A percentile compares a stretch with the other conserved stretches of the same genome.
These are phyloP conservation scores for Dicerorhinus sumatrensis DNA, from an alignment of 2,113 vertebrate species.

Conservation along the genomic window DNA sequence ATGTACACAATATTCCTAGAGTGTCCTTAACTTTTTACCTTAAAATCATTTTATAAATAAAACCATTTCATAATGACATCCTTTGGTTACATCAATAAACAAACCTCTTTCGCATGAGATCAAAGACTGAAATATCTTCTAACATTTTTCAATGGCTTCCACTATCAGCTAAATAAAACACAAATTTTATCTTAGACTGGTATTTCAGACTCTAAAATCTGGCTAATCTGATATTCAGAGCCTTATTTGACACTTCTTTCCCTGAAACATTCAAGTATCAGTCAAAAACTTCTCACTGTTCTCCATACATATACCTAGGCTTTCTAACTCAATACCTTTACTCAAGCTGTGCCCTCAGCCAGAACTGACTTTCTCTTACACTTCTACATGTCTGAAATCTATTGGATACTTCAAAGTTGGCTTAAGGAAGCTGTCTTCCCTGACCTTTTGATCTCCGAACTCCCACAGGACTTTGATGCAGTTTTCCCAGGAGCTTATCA, in stretches of 20 bases:
- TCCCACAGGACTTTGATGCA: neutral
- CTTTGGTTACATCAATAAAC: neutral
- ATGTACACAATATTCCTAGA: neutral
- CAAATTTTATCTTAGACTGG: neutral
- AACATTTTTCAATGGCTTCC: slow-evolving; percentile 4
- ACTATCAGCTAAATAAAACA: slow-evolving; percentile 29
- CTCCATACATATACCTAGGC: neutral
- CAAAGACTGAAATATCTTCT: slow-evolving; percentile 11
- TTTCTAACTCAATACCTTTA: neutral
- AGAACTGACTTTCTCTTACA: neutral
- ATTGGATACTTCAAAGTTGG: neutral
- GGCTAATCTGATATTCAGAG: neutral
- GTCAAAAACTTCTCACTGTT: neutral
- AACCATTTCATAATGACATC: neutral
- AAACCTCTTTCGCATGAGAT: neutral
- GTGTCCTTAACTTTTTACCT: neutral
- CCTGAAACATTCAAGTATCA: neutral
- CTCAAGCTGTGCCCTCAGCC: neutral
- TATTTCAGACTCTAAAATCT: slow-evolving; percentile 42
- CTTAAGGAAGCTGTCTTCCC: neutral
- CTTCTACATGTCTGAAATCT: neutral
- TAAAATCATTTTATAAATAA: slow-evolving; percentile 10
- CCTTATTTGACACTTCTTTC: neutral
- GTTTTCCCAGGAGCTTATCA: neutral
- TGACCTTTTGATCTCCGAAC: neutral